Percentiles rank a stretch among this genome's conserved stretches.
These are phyloP conservation scores for Nasonia oneida DNA, from an alignment of 2,888 invertebrate species.

Conservation along the genomic window DNA sequence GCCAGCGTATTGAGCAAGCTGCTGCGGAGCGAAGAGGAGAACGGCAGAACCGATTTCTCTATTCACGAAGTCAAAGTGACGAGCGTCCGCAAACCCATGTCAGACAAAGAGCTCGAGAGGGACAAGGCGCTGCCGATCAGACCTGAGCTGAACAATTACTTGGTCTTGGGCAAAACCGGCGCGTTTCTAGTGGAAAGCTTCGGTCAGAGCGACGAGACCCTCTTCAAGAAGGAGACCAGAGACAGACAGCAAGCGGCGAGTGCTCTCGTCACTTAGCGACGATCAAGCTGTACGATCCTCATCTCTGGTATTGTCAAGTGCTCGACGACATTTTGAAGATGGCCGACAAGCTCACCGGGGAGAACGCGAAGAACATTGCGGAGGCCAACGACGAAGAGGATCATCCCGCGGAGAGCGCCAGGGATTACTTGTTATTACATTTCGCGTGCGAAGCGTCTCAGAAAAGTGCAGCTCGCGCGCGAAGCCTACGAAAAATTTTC, in stretches of 20 bases:
- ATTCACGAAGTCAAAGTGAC: constrained; percentile 71
- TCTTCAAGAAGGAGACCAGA: constrained; percentile 78
- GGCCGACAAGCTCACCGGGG: constrained; percentile 80
- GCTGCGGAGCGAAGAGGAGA: constrained; percentile 60
- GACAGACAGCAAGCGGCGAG: constrained; percentile 81
- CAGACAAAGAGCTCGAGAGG: constrained; percentile 71
- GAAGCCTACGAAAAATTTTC: too few species aligned
- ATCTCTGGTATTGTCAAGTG: constrained; percentile 83
- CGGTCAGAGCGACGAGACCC: constrained; percentile 76
- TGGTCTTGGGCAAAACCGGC: constrained; percentile 73
- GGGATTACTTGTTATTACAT: constrained; percentile 78
- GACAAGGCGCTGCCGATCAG: constrained; percentile 72
- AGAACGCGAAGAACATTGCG: constrained; percentile 80
- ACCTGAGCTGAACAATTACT: constrained; percentile 78
- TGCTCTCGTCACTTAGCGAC: constrained; percentile 82
- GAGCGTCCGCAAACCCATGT: constrained; percentile 68
- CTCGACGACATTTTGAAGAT: constrained; percentile 81
- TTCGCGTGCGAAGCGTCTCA: too few species aligned
- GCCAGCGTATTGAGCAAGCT: constrained; percentile 75
- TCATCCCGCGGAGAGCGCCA: constrained; percentile 37
- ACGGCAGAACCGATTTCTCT: constrained; percentile 65
- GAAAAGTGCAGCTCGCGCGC: too few species aligned
- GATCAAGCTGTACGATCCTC: constrained; percentile 82
- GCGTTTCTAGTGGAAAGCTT: constrained; percentile 74
- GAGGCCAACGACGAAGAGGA: constrained; percentile 81